Evolutionary conservation across 2,888 invertebrate species (phyloP).

Genomic region (Agriopis aurantiaria): DNA sequence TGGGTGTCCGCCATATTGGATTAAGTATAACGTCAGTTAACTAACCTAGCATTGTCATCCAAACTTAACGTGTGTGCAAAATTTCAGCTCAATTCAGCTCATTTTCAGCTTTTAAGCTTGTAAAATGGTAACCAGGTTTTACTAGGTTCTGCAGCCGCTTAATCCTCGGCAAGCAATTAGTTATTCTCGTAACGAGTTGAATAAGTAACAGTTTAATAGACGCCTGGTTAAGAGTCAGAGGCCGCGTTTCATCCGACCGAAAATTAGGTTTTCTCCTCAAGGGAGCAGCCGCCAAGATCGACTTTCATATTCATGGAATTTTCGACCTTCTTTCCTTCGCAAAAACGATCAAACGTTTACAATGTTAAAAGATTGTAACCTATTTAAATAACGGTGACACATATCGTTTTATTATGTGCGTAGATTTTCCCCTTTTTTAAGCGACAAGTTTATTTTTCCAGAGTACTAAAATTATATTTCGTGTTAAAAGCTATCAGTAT

Average conservation of each 20-base stretch:
- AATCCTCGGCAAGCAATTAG: constrained; percentile 17
- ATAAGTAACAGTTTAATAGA: constrained; percentile 52
- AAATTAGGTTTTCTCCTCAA: constrained; percentile 53
- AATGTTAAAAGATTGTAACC: constrained; percentile 37
- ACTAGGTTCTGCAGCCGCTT: not conserved
- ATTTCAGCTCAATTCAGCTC: no score
- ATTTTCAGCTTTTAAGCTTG: no score
- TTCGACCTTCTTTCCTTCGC: constrained; percentile 35
- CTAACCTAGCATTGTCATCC: no score
- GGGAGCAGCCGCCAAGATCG: constrained; percentile 44
- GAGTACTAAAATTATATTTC: no score
- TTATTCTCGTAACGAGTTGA: constrained; percentile 40
- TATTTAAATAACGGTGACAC: constrained; percentile 28
- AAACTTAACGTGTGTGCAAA: no score
- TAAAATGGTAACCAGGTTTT: no score
- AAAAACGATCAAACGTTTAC: constrained; percentile 35
- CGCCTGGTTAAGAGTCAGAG: constrained; percentile 41
- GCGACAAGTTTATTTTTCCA: no score
- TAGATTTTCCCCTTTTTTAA: constrained; percentile 7
- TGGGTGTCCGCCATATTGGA: no score
- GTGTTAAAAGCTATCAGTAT: no score
- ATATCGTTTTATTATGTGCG: constrained; percentile 19
- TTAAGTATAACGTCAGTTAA: no score
- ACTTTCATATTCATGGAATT: constrained; percentile 43
- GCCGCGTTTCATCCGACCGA: constrained; percentile 44